Conservation (phyloP, 1,140 invertebrate genomes). For the Macrostomum lignano region DNA sequence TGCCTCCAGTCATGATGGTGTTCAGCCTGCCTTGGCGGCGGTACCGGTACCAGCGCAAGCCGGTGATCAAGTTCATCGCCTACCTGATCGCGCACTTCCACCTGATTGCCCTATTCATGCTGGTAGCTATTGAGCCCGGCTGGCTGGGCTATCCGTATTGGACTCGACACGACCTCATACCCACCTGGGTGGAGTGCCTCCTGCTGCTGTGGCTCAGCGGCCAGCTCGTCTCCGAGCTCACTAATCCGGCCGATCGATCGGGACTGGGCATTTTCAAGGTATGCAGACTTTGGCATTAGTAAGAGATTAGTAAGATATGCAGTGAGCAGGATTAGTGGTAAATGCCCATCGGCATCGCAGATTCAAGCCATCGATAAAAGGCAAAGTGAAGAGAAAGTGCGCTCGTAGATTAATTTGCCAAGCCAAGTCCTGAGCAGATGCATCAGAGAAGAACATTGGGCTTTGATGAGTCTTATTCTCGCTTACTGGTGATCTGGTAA, state of each 20-base stretch:
- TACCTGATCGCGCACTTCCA: conserved; percentile 91
- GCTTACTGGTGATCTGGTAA: no score
- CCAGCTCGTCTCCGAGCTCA: conserved; percentile 61
- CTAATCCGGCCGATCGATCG: background rate
- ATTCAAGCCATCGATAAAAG: no score
- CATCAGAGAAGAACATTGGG: no score
- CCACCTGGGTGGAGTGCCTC: conserved; percentile 78
- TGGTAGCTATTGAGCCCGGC: conserved; percentile 54
- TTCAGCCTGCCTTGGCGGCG: conserved; percentile 78
- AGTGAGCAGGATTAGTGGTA: no score
- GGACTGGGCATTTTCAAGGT: background rate
- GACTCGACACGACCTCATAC: conserved; percentile 15
- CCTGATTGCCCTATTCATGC: conserved; percentile 55
- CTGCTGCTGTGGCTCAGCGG: conserved; percentile 83
- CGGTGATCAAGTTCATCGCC: conserved; percentile 96
- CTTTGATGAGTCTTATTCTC: no score
- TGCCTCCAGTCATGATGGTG: conserved; percentile 74
- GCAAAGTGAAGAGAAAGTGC: no score
- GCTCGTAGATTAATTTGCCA: no score
- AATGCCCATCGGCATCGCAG: no score
- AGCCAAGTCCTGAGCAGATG: no score
- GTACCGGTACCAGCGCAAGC: conserved; percentile 60
- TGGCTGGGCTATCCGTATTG: conserved; percentile 38
- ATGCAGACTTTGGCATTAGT: no score
- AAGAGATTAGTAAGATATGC: no score